These are phyloP conservation scores for Aviceda subcristata DNA, from an alignment of 2,113 vertebrate species.

Conservation along the genomic window DNA sequence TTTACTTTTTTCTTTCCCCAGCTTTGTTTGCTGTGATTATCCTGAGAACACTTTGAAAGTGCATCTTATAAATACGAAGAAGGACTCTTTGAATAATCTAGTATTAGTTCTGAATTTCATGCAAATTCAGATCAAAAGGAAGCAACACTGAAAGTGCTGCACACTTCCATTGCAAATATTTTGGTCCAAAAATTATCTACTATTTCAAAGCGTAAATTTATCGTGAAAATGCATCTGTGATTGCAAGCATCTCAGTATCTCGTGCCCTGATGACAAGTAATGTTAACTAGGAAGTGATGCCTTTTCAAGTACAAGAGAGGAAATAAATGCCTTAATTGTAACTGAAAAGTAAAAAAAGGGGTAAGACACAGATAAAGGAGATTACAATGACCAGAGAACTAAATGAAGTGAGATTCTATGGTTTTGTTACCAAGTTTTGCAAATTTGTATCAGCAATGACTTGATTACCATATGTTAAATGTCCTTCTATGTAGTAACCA, in stretches of 20 bases:
- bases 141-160: neutral
- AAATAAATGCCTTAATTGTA: neutral
- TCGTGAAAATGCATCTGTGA: neutral
- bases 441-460: neutral
- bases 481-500: accelerated
- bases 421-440: neutral
- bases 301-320: neutral
- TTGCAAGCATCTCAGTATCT: neutral
- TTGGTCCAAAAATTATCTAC: neutral
- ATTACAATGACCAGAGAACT: neutral
- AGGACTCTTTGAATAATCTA: neutral
- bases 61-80: neutral
- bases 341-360: neutral
- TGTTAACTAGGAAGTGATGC: neutral
- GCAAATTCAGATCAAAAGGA: neutral
- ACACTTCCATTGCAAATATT: neutral
- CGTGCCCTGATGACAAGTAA: neutral
- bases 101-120: neutral
- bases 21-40: neutral
- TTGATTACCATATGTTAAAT: neutral
- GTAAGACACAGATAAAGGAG: neutral
- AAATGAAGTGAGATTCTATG: neutral
- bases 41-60: neutral
- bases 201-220: neutral
- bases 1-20: neutral